phyloP scores from a whole-genome alignment of 2,888 invertebrate genomes.

The Xylota sylvarum region DNA sequence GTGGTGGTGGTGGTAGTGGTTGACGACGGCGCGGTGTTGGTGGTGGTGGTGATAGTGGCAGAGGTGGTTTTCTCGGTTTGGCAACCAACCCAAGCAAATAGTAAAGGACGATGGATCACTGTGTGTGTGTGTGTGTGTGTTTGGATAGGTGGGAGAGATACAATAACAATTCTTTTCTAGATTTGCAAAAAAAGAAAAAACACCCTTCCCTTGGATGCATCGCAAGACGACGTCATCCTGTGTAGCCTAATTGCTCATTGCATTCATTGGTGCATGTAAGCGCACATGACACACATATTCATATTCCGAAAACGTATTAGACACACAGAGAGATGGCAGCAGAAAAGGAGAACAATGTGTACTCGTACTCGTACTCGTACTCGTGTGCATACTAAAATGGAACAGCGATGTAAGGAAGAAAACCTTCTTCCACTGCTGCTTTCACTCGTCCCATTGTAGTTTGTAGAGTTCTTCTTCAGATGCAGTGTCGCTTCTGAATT shows the following conservation, averaged over 20 bases:
- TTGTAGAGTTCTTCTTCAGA: conserved; percentile 12
- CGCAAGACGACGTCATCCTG: conserved; percentile 69
- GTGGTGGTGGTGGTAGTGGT: conserved; percentile 14
- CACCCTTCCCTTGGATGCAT: conserved; percentile 49
- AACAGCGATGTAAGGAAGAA: conserved; percentile 47
- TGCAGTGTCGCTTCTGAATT: conserved; percentile 17
- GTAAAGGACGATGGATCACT: conserved; percentile 22
- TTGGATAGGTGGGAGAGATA: conserved; percentile 37
- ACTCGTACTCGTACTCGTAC: conserved; percentile 27
- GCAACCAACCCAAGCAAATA: conserved; percentile 58
- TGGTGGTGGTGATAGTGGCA: conserved; percentile 26
- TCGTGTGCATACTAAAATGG: conserved; percentile 57
- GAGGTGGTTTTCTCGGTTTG: conserved; percentile 71
- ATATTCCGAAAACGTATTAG: conserved; percentile 73
- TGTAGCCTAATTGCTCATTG: conserved; percentile 76
- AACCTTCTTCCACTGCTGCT: conserved; percentile 50
- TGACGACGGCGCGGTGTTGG: neutral
- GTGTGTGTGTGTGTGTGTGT: neutral
- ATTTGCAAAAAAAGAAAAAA: conserved; percentile 41
- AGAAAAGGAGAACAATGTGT: conserved; percentile 42
- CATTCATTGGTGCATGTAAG: conserved; percentile 77
- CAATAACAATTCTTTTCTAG: conserved; percentile 66
- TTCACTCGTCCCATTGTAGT: conserved; percentile 34
- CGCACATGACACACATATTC: conserved; percentile 76
- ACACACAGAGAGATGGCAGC: conserved; percentile 48